Evolutionary conservation across 2,113 vertebrate genomes (phyloP).

Genomic region (Peromyscus leucopus): DNA sequence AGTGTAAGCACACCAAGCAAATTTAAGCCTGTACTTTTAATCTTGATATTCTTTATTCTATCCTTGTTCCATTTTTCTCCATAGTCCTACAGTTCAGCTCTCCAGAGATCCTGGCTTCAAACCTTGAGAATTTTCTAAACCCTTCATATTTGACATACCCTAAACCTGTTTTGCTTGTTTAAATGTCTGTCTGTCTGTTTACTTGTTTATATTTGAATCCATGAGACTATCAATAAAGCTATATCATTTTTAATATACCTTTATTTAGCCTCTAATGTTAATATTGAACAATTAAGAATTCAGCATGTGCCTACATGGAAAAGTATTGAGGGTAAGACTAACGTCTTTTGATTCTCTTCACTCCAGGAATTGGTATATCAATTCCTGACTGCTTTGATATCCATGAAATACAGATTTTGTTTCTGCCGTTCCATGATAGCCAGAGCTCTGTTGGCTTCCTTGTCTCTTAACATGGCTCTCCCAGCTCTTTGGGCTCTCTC

Average conservation of each 20-base stretch:
- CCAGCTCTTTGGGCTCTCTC: not conserved
- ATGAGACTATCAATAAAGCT: not conserved
- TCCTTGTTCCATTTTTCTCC: not conserved
- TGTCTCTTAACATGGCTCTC: not conserved
- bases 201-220: not conserved
- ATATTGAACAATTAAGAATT: not conserved
- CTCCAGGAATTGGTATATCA: not conserved
- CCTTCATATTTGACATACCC: not conserved
- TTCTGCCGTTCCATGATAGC: not conserved
- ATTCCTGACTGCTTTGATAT: not conserved
- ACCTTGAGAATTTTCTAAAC: not conserved
- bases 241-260: not conserved
- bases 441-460: not conserved
- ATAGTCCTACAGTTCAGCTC: not conserved
- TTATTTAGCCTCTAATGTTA: not conserved
- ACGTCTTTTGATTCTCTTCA: not conserved
- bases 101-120: not conserved
- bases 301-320: not conserved
- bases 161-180: not conserved
- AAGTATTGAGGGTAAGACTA: not conserved
- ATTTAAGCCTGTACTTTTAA: not conserved
- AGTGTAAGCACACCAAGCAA: not conserved
- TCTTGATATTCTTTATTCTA: not conserved
- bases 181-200: not conserved
- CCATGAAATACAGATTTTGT: not conserved